Percentiles rank a stretch among this genome's conserved stretches.
These are phyloP conservation scores for Dryobotodes eremita DNA, from an alignment of 2,888 invertebrate species.

Conservation along the genomic window DNA sequence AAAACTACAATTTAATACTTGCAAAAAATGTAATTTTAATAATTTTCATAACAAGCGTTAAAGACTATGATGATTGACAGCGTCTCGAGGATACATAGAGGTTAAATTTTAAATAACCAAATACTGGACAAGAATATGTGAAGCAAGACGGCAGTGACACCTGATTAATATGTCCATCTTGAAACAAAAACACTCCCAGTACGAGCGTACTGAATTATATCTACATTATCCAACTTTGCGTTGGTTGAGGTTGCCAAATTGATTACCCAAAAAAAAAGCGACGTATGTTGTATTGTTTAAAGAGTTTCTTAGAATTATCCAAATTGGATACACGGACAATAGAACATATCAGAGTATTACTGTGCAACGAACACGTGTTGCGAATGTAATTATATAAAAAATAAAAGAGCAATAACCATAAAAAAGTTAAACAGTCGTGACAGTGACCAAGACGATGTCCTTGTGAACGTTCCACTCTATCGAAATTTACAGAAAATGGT, in stretches of 20 bases:
- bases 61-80: conserved; percentile 64
- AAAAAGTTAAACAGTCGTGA: conserved; percentile 77
- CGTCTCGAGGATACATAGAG: conserved; percentile 63
- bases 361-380: conserved; percentile 53
- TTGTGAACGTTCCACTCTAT: conserved; percentile 72
- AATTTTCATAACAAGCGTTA: conserved; percentile 53
- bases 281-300: conserved; percentile 26
- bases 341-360: conserved; percentile 35
- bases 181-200: conserved; percentile 53
- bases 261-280: conserved; percentile 50
- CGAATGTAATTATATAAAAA: conserved; percentile 59
- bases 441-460: conserved; percentile 81
- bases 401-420: conserved; percentile 56
- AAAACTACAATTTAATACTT: conserved; percentile 48
- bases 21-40: conserved; percentile 45
- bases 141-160: conserved; percentile 45
- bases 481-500: conserved; percentile 55
- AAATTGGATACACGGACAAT: conserved; percentile 36
- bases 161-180: conserved; percentile 60
- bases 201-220: conserved; percentile 38
- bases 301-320: conserved; percentile 33
- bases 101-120: conserved; percentile 59
- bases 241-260: conserved; percentile 61
- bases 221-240: conserved; percentile 33
- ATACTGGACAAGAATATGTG: conserved; percentile 44